Conservation (phyloP, 2,888 invertebrate genomes). For the Mantis religiosa region DNA sequence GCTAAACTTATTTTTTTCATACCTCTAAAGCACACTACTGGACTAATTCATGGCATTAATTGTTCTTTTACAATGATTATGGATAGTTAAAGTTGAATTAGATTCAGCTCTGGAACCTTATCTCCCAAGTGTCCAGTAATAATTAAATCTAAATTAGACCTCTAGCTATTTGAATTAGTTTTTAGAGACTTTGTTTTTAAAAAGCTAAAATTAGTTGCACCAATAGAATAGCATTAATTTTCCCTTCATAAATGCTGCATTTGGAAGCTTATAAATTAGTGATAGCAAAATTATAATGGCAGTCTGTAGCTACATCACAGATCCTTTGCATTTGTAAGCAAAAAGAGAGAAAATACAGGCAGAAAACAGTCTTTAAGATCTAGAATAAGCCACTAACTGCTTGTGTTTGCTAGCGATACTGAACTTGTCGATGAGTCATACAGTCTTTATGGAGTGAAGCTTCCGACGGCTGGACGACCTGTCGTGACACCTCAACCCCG, state of each 20-base stretch:
- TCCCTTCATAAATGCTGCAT: not conserved
- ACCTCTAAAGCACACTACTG: no score
- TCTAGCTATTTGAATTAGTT: no score
- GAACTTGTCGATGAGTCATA: constrained; percentile 67
- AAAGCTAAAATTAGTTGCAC: not conserved
- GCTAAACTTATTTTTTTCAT: no score
- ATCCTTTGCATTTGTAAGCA: not conserved
- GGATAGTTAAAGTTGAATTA: no score
- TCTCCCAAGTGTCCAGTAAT: no score
- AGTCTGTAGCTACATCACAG: not conserved
- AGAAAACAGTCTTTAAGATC: not conserved
- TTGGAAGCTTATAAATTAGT: not conserved
- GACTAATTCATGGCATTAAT: no score
- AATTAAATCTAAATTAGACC: no score
- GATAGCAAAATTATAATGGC: not conserved
- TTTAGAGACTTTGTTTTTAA: not conserved
- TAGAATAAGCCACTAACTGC: not conserved
- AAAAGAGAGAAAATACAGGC: not conserved
- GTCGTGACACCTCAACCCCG: constrained; percentile 31
- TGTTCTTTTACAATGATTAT: no score
- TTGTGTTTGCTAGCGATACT: constrained; percentile 53
- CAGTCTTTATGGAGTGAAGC: constrained; percentile 64
- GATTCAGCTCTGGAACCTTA: no score
- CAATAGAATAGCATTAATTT: not conserved
- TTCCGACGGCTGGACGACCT: constrained; percentile 41